Evolutionary conservation across 2,113 vertebrate genomes (phyloP).

Genomic region (Fukomys damarensis): DNA sequence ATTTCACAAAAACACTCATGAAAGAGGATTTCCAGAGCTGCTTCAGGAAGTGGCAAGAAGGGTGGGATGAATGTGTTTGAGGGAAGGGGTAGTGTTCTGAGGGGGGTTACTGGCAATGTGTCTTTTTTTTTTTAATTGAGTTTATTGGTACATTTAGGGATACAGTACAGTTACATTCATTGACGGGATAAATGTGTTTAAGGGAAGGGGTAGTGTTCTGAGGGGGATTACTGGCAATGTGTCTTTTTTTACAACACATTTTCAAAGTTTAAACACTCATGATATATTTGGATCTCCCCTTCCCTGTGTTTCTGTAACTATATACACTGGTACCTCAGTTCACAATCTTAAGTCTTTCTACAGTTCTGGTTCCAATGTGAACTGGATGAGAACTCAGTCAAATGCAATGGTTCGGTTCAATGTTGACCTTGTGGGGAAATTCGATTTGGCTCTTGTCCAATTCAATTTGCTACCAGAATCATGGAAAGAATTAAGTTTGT

Average conservation of each 20-base stretch:
- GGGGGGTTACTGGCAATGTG: neutral
- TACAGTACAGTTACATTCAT: too few relatives aligned
- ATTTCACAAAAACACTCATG: neutral
- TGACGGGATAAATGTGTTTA: neutral
- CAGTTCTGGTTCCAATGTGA: too few relatives aligned
- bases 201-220: neutral
- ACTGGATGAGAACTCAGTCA: neutral
- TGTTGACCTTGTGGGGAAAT: neutral
- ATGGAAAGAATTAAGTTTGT: neutral
- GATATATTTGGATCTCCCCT: neutral
- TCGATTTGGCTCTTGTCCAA: neutral
- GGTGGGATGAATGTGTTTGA: neutral
- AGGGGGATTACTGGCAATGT: neutral
- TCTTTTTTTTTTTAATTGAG: too few relatives aligned
- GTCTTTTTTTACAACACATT: neutral
- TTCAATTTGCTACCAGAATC: neutral
- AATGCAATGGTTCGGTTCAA: neutral
- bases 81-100: neutral
- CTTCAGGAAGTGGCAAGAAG: neutral
- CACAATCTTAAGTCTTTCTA: too few relatives aligned
- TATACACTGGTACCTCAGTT: neutral
- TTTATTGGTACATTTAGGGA: too few relatives aligned
- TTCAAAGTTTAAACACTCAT: neutral
- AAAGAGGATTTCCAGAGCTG: neutral
- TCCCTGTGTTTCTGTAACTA: neutral